Evolutionary conservation across 2,888 invertebrate genomes (phyloP).

Genomic region (Megamerina dolium): DNA sequence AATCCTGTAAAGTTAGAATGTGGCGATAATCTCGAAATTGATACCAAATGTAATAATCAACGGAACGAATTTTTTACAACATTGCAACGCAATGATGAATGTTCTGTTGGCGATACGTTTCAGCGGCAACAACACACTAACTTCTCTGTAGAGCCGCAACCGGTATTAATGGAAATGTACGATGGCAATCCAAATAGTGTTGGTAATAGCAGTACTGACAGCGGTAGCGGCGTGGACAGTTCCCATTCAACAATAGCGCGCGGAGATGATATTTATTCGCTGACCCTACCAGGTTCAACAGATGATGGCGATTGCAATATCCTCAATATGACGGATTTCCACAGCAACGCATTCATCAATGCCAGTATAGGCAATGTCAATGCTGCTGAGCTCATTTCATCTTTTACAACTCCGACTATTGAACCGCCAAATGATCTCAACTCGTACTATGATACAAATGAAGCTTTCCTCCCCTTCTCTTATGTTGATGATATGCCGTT

Average conservation of each 20-base stretch:
- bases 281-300: constrained; percentile 29
- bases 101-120: constrained; percentile 22
- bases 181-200: constrained; percentile 28
- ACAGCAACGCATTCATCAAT: constrained; percentile 28
- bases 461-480: constrained; percentile 35
- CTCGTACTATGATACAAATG: constrained; percentile 34
- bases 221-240: no score
- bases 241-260: constrained; percentile 32
- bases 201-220: constrained; percentile 27
- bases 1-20: no score
- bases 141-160: constrained; percentile 29
- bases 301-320: constrained; percentile 39
- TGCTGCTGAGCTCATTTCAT: constrained; percentile 11
- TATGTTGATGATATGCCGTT: constrained; percentile 38
- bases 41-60: constrained; percentile 14
- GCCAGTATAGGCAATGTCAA: constrained; percentile 12
- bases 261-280: constrained; percentile 30
- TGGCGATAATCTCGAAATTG: constrained; percentile 6
- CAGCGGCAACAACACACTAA: constrained; percentile 21
- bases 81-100: constrained; percentile 21
- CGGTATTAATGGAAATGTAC: constrained; percentile 41
- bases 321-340: constrained; percentile 32
- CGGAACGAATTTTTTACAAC: constrained; percentile 26
- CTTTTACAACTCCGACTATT: constrained; percentile 5
- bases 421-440: constrained; percentile 34